Evolutionary conservation across 2,113 vertebrate genomes (phyloP), one percentile per base, ranked within the genome.

Genomic region (Noturus placidus): DNA sequence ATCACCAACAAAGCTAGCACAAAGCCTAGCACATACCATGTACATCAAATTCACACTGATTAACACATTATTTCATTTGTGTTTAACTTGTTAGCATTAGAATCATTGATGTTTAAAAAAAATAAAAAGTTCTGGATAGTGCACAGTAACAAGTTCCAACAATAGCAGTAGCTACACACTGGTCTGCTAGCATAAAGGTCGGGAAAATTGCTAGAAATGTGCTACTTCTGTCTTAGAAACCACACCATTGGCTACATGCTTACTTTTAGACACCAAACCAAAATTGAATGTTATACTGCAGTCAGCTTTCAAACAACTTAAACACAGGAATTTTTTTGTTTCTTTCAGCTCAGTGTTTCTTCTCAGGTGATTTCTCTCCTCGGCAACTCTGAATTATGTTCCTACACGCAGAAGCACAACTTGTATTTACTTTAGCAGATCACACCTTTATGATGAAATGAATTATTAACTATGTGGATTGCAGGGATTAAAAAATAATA

Each of bases 381-480:
- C n/a, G 2, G 61, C 38, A 6, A 25, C 59, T 67, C 63, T 67
- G 27, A 88, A 54, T 86, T 59, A 89, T 88, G 87, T 86, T 89
- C 83, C 70, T 85, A 83, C 54, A 78, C 57, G 35, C 77, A 67
- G 33, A 82, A 80, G 57, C 25, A 2, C 46, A 82, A 81, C 65
- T 91, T 54, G 42, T 87, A 82, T 90, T 91, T 90, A 87, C 84
- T 91, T 89, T 50, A 84, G 86, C 46, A 72, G 88, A 83, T 63
- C 42, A n/a, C 86, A 83, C 65, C 83, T 90, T 89, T 85, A 89
- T 87, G 84, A 89, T 72, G 14, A 77, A 63, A 54, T 87, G 5
- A 82, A 87, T 91, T 87, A 89, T 89, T 92, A 84, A 87, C 85
- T 35, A 83, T 74, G 61, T 81, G 87, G 72, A 91, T 89, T 50